These are phyloP conservation scores for Aratinga solstitialis DNA, from an alignment of 2,797 vertebrate genomes.

Conservation along the genomic window DNA sequence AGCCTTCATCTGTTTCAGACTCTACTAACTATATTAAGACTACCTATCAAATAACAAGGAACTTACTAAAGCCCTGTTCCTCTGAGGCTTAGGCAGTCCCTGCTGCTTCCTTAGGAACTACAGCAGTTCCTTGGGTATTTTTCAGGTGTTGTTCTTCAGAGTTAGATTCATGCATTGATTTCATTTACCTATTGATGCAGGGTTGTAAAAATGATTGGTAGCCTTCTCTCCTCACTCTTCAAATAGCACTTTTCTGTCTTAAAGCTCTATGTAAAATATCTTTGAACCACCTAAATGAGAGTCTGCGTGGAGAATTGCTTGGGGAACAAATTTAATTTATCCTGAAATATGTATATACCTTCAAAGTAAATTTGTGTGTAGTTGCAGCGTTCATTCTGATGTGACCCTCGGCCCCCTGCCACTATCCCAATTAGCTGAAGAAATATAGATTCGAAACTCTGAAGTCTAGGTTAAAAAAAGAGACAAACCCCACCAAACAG, in stretches of 20 bases:
- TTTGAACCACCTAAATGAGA: neutral
- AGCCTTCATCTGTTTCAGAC: neutral
- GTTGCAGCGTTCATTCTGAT: neutral
- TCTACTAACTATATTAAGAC: slow-evolving; percentile 58
- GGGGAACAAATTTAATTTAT: neutral
- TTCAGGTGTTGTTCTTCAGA: neutral
- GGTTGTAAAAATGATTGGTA: neutral
- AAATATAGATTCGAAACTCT: neutral
- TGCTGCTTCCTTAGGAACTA: neutral
- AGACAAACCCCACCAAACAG: neutral
- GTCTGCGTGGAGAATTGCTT: neutral
- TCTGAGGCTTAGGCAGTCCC: neutral
- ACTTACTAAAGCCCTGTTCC: neutral
- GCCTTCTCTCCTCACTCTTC: neutral
- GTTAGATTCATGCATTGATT: neutral
- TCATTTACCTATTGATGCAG: neutral
- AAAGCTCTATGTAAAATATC: neutral
- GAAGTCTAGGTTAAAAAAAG: neutral
- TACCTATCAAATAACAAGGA: slow-evolving; percentile 42
- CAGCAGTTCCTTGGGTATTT: neutral
- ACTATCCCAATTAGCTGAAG: neutral
- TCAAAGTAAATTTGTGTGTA: neutral
- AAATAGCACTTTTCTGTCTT: neutral
- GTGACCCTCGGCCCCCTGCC: too few species aligned
- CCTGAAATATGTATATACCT: neutral